Percentiles rank a stretch among this genome's conserved stretches.
Evolutionary conservation across 2,797 vertebrate genomes (phyloP).

Genomic region (Ceyx erithaca): DNA sequence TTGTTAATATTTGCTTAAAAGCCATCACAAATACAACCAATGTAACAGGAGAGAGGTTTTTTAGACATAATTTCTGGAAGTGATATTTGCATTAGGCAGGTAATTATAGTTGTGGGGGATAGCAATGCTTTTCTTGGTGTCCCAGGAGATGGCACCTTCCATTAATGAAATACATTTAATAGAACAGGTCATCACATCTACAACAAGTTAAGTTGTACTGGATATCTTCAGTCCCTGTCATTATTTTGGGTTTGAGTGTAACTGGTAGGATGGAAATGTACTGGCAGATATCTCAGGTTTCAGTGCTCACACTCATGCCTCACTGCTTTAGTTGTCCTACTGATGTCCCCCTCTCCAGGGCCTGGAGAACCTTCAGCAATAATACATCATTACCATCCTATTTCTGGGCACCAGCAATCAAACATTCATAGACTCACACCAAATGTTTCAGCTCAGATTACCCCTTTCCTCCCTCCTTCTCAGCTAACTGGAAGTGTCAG

Average conservation of each 20-base stretch:
- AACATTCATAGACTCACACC: slow-evolving; percentile 39
- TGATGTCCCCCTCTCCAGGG: neutral
- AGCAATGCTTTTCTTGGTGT: neutral
- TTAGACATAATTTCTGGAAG: neutral
- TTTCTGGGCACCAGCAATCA: slow-evolving; percentile 49
- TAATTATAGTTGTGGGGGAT: neutral
- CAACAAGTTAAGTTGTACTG: no score
- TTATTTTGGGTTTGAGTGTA: neutral
- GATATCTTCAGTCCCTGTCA: neutral
- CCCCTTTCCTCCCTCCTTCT: neutral
- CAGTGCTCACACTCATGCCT: neutral
- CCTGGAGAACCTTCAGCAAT: slow-evolving; percentile 17
- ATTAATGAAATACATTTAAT: neutral
- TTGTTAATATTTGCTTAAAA: neutral
- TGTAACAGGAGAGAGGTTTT: fast-evolving
- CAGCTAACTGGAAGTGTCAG: neutral
- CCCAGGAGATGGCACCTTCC: neutral
- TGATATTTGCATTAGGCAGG: neutral
- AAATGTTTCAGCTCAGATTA: slow-evolving; percentile 4
- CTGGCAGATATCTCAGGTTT: neutral
- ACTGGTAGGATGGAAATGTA: neutral
- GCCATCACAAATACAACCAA: neutral
- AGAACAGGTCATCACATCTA: neutral
- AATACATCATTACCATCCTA: slow-evolving; percentile 22
- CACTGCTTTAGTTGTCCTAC: neutral